Evolutionary conservation across 2,113 vertebrate genomes (phyloP).

Genomic region (Cricetomys ansorgei): DNA sequence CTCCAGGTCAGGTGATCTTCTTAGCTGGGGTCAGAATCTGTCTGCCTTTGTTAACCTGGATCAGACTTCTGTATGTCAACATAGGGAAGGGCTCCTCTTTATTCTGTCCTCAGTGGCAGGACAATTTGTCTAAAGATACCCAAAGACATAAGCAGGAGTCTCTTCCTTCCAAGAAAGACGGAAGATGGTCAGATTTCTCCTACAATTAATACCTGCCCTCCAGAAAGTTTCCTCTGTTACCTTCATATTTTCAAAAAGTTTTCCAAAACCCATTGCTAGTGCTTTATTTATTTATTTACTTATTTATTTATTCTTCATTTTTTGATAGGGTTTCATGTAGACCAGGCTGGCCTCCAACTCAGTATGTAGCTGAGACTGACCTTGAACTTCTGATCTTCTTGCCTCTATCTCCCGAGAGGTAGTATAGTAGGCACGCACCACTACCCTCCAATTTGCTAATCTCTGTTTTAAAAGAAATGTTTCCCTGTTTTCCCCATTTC

Average conservation of each 20-base stretch:
- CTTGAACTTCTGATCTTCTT: neutral
- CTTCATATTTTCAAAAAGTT: conserved; percentile 27
- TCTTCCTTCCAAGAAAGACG: neutral
- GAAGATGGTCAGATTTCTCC: neutral
- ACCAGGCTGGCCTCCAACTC: neutral
- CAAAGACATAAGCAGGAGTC: neutral
- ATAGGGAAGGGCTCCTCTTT: neutral
- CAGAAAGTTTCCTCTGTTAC: neutral
- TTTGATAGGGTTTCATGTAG: neutral
- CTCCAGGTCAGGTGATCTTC: neutral
- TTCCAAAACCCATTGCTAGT: neutral
- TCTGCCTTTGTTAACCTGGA: neutral
- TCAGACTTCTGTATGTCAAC: neutral
- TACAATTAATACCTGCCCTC: neutral
- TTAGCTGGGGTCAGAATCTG: neutral
- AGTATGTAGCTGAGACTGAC: neutral
- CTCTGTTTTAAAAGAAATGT: neutral
- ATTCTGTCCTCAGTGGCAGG: neutral
- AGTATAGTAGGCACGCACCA: neutral
- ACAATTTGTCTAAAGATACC: too few relatives aligned
- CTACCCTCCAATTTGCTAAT: neutral
- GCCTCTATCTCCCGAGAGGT: neutral
- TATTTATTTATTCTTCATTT: neutral
- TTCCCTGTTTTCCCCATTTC: neutral
- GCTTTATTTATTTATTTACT: too few relatives aligned